Base-by-base conservation (phyloP, 2,888 invertebrate genomes). In the Spatulosminthurus flaviceps region DNA sequence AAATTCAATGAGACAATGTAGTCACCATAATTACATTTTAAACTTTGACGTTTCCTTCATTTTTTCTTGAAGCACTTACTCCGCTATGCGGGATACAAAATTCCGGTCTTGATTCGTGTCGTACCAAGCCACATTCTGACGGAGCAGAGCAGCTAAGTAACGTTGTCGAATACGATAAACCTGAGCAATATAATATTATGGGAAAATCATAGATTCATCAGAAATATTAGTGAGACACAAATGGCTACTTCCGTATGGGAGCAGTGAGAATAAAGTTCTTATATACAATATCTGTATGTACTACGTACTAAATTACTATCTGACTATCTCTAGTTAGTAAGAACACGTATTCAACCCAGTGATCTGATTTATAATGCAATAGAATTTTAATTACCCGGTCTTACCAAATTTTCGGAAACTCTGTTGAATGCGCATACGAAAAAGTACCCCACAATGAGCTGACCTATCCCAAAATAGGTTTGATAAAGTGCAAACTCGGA, bases 401-500 rank as follows among this genome's bases (percentile, higher is more conserved):
- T 75, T 86, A 92, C 92, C 89, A 93, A 93, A 85, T 91, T 91
- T 86, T 92, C 91, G 0, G 93, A 92, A 0, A 92, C 90, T 80
- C 91, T 91, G 86, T 93, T 94, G 88, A 93, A 92, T 1, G 91
- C 84, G 2, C 91, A 90, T 0, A 93, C 90, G 0, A 92, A 91
- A 5, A 90, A 83, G 86, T 93, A 94, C 77, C 92, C 91, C 80
- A 92, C 87, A 0, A 91, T 71, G 0, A 93, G 87, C 87, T 93
- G 90, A 0, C 89, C 86, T 0, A 88, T 86, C 71, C 93, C 94
- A 61, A 93, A 88, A 2, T 90, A 86, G 0, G 89, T 88, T 87
- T 93, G 93, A 82, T 91, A 90, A 11, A 77, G 16, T n/a, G 80
- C 28, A 21, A 80, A 60, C 34, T 67, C 41, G 34, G 42, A 64